Evolutionary conservation across 2,888 invertebrate genomes (phyloP), one percentile per base, ranked within the genome.

Genomic region (Diadegma fenestrale): DNA sequence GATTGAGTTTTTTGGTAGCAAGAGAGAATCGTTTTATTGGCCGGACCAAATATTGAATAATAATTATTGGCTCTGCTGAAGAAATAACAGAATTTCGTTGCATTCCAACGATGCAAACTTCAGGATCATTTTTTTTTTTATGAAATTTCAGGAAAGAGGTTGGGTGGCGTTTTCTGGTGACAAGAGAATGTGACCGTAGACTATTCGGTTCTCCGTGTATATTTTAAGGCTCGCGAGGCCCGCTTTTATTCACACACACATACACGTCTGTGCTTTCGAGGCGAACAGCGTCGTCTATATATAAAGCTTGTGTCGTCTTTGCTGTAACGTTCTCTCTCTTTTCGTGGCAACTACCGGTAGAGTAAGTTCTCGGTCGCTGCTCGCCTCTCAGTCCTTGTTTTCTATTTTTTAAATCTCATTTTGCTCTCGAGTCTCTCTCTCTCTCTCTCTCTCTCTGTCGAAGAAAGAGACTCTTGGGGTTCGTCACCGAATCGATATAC

Each of bases 401-500:
- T 58, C 51, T 69, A 22, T 51, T 66, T 63, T 37, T 63, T 58
- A 10, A 37, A 30, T 69, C 69, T 75, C 48, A 33, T 80, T 26
- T 54, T 45, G n/a, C 45, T 43, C 63, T 43, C 63, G 45, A 33
- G 68, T 76, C 80, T 78, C 79, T 85, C 78, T 80, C n/a, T 22
- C n/a, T 80, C 71, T 85, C 37, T 82, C 76, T 84, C 71, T 72
- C 79, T 86, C 76, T 22, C 64, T 64, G 61, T 14, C n/a, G 51
- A 45, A 43, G 66, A 1, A 19, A 64, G 43, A 71, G 41, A 43
- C 88, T 88, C 89, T 88, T 84, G 83, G 90, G 88, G 91, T 91
- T 89, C 88, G 89, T 91, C 91, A 89, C 87, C 89, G 87, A 92
- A 92, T 93, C 92, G 90, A 93, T 92, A 92, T 92, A 92, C 90